Evolutionary conservation across 2,888 invertebrate species (phyloP).

Genomic region (Sinelater perroti): DNA sequence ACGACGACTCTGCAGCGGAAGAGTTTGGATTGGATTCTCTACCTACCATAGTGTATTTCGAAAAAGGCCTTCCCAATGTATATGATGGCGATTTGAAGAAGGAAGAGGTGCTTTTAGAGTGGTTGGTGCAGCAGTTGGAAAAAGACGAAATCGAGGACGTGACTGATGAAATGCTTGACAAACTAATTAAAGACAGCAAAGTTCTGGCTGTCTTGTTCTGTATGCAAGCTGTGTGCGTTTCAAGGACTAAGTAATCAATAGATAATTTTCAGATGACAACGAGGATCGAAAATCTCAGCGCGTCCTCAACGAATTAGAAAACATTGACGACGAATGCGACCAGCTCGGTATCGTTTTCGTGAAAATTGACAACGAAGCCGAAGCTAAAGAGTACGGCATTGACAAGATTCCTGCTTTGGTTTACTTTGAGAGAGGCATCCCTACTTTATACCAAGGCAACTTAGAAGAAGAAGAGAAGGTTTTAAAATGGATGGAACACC

Average conservation of each 20-base stretch:
- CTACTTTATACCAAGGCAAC: conserved; percentile 82
- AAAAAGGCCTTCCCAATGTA: conserved; percentile 91
- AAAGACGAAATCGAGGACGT: conserved; percentile 95
- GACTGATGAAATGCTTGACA: conserved; percentile 92
- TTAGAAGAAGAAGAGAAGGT: conserved; percentile 90
- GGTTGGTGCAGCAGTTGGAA: conserved; percentile 87
- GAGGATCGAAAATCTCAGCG: conserved; percentile 88
- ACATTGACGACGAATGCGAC: conserved; percentile 94
- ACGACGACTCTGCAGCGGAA: conserved; percentile 82
- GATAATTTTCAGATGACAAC: conserved; percentile 75
- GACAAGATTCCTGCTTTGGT: conserved; percentile 86
- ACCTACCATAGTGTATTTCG: conserved; percentile 91
- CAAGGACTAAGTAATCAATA: neutral
- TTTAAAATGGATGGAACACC: conserved; percentile 84
- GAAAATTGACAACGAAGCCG: conserved; percentile 89
- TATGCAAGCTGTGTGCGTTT: conserved; percentile 61
- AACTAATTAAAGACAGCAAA: conserved; percentile 87
- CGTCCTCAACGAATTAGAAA: conserved; percentile 87
- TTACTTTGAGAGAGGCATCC: conserved; percentile 80
- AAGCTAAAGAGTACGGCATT: conserved; percentile 90
- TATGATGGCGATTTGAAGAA: conserved; percentile 91
- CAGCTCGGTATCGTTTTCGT: conserved; percentile 89
- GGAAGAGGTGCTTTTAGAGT: conserved; percentile 87
- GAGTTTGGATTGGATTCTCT: conserved; percentile 85
- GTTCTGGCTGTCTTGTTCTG: conserved; percentile 91